Conservation (phyloP, 2,113 vertebrate species). For the Seriola rivoliana region DNA sequence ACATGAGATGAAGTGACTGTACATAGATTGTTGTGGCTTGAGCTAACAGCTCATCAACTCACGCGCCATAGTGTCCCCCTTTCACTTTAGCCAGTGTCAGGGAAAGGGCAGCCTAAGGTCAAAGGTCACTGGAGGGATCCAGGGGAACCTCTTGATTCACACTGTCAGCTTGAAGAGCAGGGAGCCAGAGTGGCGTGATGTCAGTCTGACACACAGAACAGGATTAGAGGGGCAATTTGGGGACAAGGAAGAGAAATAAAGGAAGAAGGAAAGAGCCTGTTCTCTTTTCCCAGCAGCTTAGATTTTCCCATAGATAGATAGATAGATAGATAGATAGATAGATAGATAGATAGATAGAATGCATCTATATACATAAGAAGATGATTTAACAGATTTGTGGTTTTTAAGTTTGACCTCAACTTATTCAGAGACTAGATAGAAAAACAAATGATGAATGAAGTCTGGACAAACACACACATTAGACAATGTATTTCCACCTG, state of each 20-base stretch:
- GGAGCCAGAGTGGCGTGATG: constrained; percentile 77
- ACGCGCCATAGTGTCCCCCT: constrained; percentile 61
- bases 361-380: not conserved
- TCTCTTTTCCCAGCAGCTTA: constrained; percentile 31
- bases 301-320: constrained; percentile 15
- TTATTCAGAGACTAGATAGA: not conserved
- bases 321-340: constrained; percentile 16
- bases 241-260: constrained; percentile 77
- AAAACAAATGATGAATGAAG: not conserved
- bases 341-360: constrained; percentile 8
- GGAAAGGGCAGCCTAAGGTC: constrained; percentile 77
- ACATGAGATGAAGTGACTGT: not conserved
- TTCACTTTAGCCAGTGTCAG: constrained; percentile 78
- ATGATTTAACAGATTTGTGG: not conserved
- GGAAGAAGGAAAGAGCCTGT: constrained; percentile 26
- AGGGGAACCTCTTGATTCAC: constrained; percentile 65
- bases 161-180: constrained; percentile 81
- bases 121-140: constrained; percentile 54
- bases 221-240: constrained; percentile 84
- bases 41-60: constrained; percentile 31
- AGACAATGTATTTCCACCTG: not conserved
- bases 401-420: not conserved
- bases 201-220: constrained; percentile 79
- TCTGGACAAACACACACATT: not conserved
- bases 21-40: not conserved